Evolutionary conservation across 2,113 vertebrate genomes (phyloP).

Genomic region (Oncorhynchus clarkii): DNA sequence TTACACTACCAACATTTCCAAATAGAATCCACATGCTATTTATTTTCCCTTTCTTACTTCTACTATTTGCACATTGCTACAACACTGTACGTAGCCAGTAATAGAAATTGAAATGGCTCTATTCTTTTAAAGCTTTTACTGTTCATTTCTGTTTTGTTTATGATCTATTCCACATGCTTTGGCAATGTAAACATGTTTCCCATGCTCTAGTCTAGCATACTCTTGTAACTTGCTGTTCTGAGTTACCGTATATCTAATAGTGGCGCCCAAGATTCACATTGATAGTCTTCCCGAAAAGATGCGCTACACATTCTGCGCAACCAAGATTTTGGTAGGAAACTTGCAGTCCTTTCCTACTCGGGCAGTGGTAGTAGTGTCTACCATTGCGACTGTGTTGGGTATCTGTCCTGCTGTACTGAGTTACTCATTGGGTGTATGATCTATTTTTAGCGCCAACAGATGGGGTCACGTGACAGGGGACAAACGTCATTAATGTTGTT

Average conservation of each 20-base stretch:
- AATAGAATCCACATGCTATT: too few relatives aligned
- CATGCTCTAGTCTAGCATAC: too few relatives aligned
- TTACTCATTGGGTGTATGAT: conserved; percentile 6
- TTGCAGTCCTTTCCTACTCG: neutral
- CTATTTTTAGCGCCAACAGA: conserved; percentile 57
- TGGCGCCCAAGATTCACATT: neutral
- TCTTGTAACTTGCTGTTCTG: too few relatives aligned
- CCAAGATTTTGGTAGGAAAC: neutral
- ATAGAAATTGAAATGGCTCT: too few relatives aligned
- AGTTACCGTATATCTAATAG: neutral
- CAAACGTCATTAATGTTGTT: conserved; percentile 62
- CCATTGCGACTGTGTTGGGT: neutral
- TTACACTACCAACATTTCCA: too few relatives aligned
- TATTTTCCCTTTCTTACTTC: too few relatives aligned
- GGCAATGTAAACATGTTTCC: too few relatives aligned
- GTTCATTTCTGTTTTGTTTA: too few relatives aligned
- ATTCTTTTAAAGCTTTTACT: too few relatives aligned
- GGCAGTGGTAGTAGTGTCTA: neutral
- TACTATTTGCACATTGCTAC: too few relatives aligned
- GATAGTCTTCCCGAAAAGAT: neutral
- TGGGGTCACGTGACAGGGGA: conserved; percentile 49
- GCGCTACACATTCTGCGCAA: neutral
- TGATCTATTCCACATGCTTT: too few relatives aligned
- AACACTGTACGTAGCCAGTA: too few relatives aligned
- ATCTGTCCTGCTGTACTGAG: neutral